Conservation (phyloP, 2,888 invertebrate genomes). For the Drosophila melanocephala region DNA sequence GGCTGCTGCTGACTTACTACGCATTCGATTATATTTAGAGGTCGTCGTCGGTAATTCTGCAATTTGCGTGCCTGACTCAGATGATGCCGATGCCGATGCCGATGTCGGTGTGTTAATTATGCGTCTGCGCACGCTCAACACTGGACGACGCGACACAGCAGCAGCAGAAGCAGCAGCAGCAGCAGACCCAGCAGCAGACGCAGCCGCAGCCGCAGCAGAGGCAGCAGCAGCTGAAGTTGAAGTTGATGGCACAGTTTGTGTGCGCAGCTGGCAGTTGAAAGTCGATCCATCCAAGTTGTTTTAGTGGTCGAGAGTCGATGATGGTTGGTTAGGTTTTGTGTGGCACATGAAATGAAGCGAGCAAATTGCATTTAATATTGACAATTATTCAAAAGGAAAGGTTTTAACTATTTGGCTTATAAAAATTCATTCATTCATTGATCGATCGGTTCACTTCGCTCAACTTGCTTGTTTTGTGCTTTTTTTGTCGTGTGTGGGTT, state of each 20-base stretch:
- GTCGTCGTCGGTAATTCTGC: slow-evolving; percentile 64
- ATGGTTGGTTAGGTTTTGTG: slow-evolving; percentile 8
- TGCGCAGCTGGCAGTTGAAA: slow-evolving; percentile 53
- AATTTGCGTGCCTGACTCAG: slow-evolving; percentile 54
- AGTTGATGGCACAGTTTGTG: slow-evolving; percentile 53
- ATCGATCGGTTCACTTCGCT: slow-evolving; percentile 12
- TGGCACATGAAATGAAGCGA: slow-evolving; percentile 41
- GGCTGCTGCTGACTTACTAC: slow-evolving; percentile 60
- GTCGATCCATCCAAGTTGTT: slow-evolving; percentile 19
- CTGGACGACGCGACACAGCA: slow-evolving; percentile 80
- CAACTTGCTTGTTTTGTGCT: slow-evolving; percentile 28
- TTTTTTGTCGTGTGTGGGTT: slow-evolving; percentile 33
- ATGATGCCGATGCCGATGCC: slow-evolving; percentile 37
- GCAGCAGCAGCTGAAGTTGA: slow-evolving; percentile 56
- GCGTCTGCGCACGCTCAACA: slow-evolving; percentile 83
- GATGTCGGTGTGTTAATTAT: slow-evolving; percentile 70
- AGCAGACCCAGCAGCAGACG: slow-evolving; percentile 20
- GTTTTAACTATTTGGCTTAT: not conserved
- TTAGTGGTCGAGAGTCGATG: not conserved
- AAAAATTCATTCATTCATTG: slow-evolving; percentile 1
- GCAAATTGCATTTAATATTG: slow-evolving; percentile 21
- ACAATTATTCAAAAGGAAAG: not conserved
- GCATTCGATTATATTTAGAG: slow-evolving; percentile 75
- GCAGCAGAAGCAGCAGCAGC: slow-evolving; percentile 48
- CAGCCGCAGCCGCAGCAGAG: slow-evolving; percentile 52